Conservation (phyloP, 2,113 vertebrate species). For the Macrotus californicus region DNA sequence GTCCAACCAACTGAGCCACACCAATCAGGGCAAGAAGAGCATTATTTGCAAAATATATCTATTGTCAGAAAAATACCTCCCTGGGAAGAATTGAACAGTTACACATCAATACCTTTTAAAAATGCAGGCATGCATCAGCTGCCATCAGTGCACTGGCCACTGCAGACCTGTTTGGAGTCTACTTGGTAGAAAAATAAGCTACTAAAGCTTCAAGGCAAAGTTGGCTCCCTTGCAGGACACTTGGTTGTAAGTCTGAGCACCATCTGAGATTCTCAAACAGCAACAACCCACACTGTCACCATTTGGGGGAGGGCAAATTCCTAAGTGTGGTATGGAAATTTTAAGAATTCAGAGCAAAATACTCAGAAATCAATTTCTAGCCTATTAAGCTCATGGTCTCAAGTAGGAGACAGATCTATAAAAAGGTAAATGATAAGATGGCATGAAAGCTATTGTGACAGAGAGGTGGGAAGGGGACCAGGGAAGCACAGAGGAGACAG, state of each 20-base stretch:
- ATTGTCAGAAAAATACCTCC: slow-evolving; percentile 61
- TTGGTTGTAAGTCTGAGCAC: not conserved
- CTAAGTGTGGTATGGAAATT: not conserved
- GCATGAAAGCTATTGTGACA: too few species aligned
- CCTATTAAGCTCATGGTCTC: not conserved
- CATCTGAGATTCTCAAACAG: not conserved
- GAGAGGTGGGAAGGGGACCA: not conserved
- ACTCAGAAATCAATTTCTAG: not conserved
- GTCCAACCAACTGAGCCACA: too few species aligned
- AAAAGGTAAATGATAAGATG: not conserved
- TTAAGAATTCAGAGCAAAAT: not conserved
- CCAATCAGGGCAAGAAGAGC: not conserved
- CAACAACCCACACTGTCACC: not conserved
- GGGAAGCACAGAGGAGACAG: not conserved
- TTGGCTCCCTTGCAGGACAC: slow-evolving; percentile 37
- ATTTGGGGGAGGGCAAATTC: not conserved
- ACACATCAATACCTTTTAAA: slow-evolving; percentile 76
- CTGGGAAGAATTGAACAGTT: slow-evolving; percentile 74
- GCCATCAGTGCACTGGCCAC: slow-evolving; percentile 49
- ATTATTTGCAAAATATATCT: slow-evolving; percentile 73
- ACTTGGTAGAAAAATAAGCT: slow-evolving; percentile 61
- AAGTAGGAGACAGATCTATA: not conserved
- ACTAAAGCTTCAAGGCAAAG: slow-evolving; percentile 65
- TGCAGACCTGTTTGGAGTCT: slow-evolving; percentile 56
- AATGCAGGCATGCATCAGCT: slow-evolving; percentile 68